Base-by-base conservation (phyloP, 92 coral and sea anemone species). In the Paramuricea clavata region DNA sequence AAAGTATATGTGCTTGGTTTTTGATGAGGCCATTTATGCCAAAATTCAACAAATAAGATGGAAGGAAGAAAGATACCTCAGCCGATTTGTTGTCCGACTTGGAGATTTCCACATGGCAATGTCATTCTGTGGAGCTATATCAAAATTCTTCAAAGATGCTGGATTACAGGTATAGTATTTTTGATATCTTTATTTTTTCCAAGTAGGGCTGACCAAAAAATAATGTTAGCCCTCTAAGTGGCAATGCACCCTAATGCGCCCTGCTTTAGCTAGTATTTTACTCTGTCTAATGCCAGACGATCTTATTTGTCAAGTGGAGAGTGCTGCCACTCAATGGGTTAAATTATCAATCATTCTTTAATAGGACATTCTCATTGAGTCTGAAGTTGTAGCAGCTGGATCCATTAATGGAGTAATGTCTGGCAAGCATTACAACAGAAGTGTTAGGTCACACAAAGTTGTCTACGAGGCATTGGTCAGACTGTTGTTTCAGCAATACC, bases 91-190 rank as follows among this genome's bases (percentile, higher is more conserved):
- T 28, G 31, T 68, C 19, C 95, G 87, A 27, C 92, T 92, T 59
- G 93, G 95, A 15, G 95, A 90, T 22, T 87, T 92, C 85, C 93
- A 90, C 79, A 90, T 76, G 83, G 62, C 91, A 10, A 87, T 93
- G 95, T 79, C 93, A 33, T 90, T 83, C 60, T 87, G 67, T 50
- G 92, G 93, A 6, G 93, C 95, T n/a, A 87, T 90, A 27, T 90
- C 92, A 12, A 69, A 79, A 12, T 90, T 93, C 27, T 87, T 93
- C 92, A 77, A 83, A 73, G 93, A 90, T 71, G 88, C 91, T 30
- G 91, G 95, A 43, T 84, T 90, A 19, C 32, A 86, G 28, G 76
- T 30, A 69, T 60, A 26, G 93, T 69, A 28, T 50, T 39, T 15
- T 44, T 10, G 4, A 39, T 10, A 39, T 39, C n/a, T n/a, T n/a